These are phyloP conservation scores for Trachurus trachurus DNA, from an alignment of 2,797 vertebrate species.

Conservation along the genomic window DNA sequence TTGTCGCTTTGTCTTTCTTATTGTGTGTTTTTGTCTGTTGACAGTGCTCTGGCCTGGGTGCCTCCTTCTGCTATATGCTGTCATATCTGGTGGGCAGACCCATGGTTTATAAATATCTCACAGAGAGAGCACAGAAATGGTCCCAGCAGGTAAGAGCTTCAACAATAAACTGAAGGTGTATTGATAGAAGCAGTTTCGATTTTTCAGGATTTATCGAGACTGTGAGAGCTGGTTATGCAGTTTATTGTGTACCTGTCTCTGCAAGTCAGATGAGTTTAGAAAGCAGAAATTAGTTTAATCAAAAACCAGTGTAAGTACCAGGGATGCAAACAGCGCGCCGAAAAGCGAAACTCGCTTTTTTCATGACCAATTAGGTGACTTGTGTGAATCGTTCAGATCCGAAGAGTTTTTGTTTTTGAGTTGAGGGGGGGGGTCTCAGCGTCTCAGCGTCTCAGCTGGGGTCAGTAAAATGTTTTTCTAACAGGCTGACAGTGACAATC, in stretches of 20 bases:
- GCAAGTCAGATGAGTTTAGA: background rate
- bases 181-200: background rate
- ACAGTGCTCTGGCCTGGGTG: conserved; percentile 97
- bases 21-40: conserved; percentile 32
- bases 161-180: background rate
- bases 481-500: no score
- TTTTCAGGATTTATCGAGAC: background rate
- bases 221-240: background rate
- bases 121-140: conserved; percentile 96
- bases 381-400: no score
- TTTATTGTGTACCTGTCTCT: no score
- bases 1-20: background rate
- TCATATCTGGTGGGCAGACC: conserved; percentile 97
- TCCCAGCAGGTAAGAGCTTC: conserved; percentile 92
- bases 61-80: conserved; percentile 98
- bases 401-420: no score
- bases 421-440: no score
- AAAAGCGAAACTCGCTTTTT: no score
- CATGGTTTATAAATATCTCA: conserved; percentile 96
- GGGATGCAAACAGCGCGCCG: no score
- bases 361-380: no score
- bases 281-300: background rate
- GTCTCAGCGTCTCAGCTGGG: no score
- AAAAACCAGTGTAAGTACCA: no score
- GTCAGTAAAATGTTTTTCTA: no score